Percentiles rank a stretch among this genome's conserved stretches.
These are phyloP conservation scores for Drosophila sproati DNA, from an alignment of 1,140 invertebrate genomes.

Conservation along the genomic window DNA sequence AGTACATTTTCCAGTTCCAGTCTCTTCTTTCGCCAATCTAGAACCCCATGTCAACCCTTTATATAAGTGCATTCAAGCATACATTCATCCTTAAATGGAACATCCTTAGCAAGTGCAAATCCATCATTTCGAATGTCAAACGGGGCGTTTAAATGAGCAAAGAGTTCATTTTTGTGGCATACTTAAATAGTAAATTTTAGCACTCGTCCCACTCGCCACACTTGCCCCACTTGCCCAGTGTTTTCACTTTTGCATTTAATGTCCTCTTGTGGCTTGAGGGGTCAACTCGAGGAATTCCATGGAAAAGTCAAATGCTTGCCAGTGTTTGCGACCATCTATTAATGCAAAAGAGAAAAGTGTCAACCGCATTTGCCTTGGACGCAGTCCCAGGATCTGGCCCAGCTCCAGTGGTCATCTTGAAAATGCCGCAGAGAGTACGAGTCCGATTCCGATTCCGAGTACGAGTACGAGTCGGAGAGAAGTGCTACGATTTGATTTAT, in stretches of 20 bases:
- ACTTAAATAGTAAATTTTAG: conserved; percentile 26
- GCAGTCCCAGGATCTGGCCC: conserved; percentile 20
- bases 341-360: conserved; percentile 67
- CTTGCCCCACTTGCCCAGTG: conserved; percentile 40
- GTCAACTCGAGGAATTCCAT: conserved; percentile 74
- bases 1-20: no score
- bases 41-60: not conserved
- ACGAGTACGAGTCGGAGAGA: conserved; percentile 23
- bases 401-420: conserved; percentile 73
- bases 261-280: conserved; percentile 75
- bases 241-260: conserved; percentile 80
- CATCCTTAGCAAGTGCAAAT: not conserved
- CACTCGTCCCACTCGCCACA: not conserved
- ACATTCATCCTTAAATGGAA: not conserved
- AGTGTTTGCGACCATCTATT: conserved; percentile 60
- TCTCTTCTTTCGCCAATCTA: no score
- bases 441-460: not conserved
- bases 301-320: conserved; percentile 56
- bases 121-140: conserved; percentile 25
- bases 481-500: conserved; percentile 77
- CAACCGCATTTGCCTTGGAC: conserved; percentile 75
- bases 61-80: not conserved
- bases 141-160: conserved; percentile 24
- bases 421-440: conserved; percentile 30
- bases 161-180: conserved; percentile 53